phyloP scores from a whole-genome alignment of 2,888 invertebrate species.

The Cataglyphis livida region DNA sequence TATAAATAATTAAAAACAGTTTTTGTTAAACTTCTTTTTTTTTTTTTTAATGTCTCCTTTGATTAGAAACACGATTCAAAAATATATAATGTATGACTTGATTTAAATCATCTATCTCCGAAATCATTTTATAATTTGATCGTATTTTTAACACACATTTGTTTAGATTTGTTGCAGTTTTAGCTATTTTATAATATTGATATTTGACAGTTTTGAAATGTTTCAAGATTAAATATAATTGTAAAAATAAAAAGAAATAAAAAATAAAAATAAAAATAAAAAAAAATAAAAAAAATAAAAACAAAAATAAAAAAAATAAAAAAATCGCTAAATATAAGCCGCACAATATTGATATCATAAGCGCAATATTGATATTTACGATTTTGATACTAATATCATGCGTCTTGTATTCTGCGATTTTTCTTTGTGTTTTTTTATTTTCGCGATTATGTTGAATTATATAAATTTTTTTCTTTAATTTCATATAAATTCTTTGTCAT shows the following conservation, averaged over 20 bases:
- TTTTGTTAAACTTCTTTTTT: not conserved
- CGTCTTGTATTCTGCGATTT: not conserved
- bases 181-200: not conserved
- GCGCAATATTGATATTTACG: not conserved
- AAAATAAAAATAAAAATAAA: too few relatives aligned
- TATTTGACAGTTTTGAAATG: not conserved
- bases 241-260: too few relatives aligned
- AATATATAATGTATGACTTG: not conserved
- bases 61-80: not conserved
- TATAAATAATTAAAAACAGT: not conserved
- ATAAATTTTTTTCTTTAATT: not conserved
- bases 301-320: not conserved
- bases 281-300: too few relatives aligned
- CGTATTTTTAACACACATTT: not conserved
- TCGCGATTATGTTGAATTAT: not conserved
- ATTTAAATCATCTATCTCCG: not conserved
- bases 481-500: not conserved
- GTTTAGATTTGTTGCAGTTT: not conserved
- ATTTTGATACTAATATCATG: not conserved
- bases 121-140: not conserved
- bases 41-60: not conserved
- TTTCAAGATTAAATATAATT: not conserved
- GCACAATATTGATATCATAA: not conserved
- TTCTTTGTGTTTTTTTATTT: not conserved
- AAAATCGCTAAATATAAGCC: not conserved